Base-by-base conservation (phyloP, 1,140 invertebrate genomes). In the Solen grandis region DNA sequence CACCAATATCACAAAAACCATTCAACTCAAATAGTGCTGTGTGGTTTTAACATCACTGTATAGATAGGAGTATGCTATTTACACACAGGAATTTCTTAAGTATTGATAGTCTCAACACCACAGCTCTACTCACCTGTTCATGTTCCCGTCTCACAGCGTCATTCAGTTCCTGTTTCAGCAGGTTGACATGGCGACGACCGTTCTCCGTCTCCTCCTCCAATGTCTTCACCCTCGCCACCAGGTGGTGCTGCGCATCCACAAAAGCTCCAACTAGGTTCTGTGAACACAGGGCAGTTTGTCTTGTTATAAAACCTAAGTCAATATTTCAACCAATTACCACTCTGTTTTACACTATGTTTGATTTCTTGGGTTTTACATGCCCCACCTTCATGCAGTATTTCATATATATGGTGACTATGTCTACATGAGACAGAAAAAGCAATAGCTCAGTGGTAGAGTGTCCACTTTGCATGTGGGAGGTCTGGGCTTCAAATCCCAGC, bases 261-360 rank as follows among this genome's bases (percentile, higher is more conserved):
- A 91, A 91, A 13, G 84, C 84, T 62, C 86, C 86, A 5, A 91
- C 89, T 54, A 91, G 75, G 78, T 90, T 91, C 89, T 90, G 78
- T 31, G 75, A 82, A n/a, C n/a, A n/a, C n/a, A 79, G 14, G 29
- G 38, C n/a, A 73, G n/a, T 57, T 72, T 19, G 55, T 19, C 52
- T 19, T 63, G 38, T 72, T 54, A 80, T 57, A 72, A 36, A 52
- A 29, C 33, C 54, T 16, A 46, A 59, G 54, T 55, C 57, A 78
- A n/a, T 46, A 19, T 38, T 8, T 5, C 5, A 70, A 25, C 52
- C 41, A 25, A 31, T 14, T 5, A 22, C 14, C 4, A 38, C n/a
- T n/a, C 36, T n/a, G n/a, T 0, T 36, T 19, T 36, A 29, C 19
- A 1, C 33, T 36, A 66, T n/a, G 4, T 5, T 5, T 36, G n/a